phyloP scores from a whole-genome alignment of 2,888 invertebrate species.

The Clanis bilineata region DNA sequence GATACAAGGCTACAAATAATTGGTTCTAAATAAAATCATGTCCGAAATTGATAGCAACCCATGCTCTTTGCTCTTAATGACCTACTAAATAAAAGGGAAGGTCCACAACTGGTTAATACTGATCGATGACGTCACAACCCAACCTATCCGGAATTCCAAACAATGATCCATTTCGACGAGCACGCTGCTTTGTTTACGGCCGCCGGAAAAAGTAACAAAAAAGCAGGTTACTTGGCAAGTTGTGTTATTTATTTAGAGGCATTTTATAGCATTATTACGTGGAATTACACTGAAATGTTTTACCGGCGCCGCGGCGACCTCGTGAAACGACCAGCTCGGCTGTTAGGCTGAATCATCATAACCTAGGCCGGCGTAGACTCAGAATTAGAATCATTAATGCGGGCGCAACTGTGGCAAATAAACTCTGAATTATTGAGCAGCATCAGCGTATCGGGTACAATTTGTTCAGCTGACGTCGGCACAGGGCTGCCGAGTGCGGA shows the following conservation, averaged over 20 bases:
- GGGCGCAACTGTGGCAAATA: slow-evolving; percentile 5
- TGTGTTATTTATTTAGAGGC: slow-evolving; percentile 7
- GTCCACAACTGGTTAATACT: slow-evolving; percentile 29
- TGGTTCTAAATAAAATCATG: too few relatives aligned
- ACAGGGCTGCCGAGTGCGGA: too few relatives aligned
- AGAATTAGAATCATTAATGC: slow-evolving; percentile 9
- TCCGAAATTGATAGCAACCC: too few relatives aligned
- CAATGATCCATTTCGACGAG: slow-evolving; percentile 40
- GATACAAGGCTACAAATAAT: too few relatives aligned
- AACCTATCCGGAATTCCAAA: slow-evolving; percentile 44
- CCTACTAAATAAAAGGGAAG: slow-evolving; percentile 20
- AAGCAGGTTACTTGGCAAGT: neutral
- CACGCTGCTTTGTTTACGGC: slow-evolving; percentile 32
- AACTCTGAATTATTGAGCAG: slow-evolving; percentile 11
- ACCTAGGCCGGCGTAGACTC: slow-evolving; percentile 13
- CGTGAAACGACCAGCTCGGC: slow-evolving; percentile 1
- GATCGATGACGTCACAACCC: slow-evolving; percentile 39
- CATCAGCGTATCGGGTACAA: neutral
- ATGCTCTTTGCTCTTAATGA: neutral
- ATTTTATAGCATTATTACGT: slow-evolving; percentile 18
- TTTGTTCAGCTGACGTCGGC: slow-evolving; percentile 17
- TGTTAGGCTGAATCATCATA: slow-evolving; percentile 16
- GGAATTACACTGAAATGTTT: slow-evolving; percentile 23
- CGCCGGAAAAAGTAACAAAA: slow-evolving; percentile 13
- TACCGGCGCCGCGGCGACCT: slow-evolving; percentile 26